Base-by-base conservation (phyloP, 1,140 invertebrate genomes). In the Pogonomyrmex californicus region DNA sequence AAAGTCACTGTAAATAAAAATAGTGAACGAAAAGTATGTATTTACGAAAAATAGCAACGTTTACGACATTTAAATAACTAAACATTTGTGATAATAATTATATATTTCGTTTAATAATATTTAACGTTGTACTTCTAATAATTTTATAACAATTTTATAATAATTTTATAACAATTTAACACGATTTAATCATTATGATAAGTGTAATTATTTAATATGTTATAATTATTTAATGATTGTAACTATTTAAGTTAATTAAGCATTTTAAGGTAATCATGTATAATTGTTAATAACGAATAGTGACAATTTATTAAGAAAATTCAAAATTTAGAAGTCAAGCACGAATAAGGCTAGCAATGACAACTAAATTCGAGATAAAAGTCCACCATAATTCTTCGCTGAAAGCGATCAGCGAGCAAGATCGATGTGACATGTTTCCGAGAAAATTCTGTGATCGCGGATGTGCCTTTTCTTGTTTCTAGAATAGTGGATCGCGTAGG, bases 401-500 rank as follows among this genome's bases (percentile, higher is more conserved):
- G 49, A 51, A 47, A 77, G 4, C 41, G 38, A 77, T 75, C 36
- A 83, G 47, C 49, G 49, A 71, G 12, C 41, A 83, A 71, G 58
- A 77, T 85, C n/a, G 75, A 81, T 12, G 33, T 7, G 23, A 85
- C 6, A 41, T 23, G 41, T 51, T 51, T 58, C 14, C 14, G 56
- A 79, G 60, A 82, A 90, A 86, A 81, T 70, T 10, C 68, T 89
- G 58, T 91, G 81, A 91, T 60, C 76, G 81, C 47, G 76, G 73
- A 90, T 85, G 0, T 79, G 82, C 79, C 79, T 91, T 91, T 91
- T 91, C 44, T 91, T 90, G 87, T 92, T 96, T 96, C 93, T 96
- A 97, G 96, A 96, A 93, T 95, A 96, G 96, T 95, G 95, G 96
- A 96, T 96, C 96, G 93, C 97, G 98, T 96, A 97, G 98, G 96